phyloP scores from a whole-genome alignment of 1,140 invertebrate species.

The Hyles vespertilio region DNA sequence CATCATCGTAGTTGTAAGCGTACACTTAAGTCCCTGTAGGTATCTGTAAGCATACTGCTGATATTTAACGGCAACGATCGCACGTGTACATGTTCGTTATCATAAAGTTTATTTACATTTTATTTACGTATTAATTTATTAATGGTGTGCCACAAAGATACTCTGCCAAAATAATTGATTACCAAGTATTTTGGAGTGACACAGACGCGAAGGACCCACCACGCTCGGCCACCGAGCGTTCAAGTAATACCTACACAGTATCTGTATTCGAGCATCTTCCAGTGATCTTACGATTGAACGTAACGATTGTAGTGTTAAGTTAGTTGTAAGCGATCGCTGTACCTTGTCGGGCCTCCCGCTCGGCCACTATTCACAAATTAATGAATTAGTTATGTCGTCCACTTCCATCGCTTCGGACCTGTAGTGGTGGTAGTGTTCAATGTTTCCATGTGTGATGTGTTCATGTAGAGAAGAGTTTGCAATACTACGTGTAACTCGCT shows the following conservation, averaged over 20 bases:
- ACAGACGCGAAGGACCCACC: constrained; percentile 30
- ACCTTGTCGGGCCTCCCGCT: constrained; percentile 58
- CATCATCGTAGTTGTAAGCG: constrained; percentile 61
- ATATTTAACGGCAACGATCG: constrained; percentile 71
- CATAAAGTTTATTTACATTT: constrained; percentile 73
- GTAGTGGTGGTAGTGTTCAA: constrained; percentile 61
- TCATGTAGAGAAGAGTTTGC: constrained; percentile 60
- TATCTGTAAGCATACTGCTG: constrained; percentile 64
- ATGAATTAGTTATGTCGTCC: constrained; percentile 49
- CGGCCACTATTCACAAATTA: constrained; percentile 68
- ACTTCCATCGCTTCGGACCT: constrained; percentile 56
- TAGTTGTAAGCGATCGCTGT: constrained; percentile 67
- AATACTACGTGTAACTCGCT: constrained; percentile 37
- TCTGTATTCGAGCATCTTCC: constrained; percentile 69
- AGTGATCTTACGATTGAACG: constrained; percentile 66
- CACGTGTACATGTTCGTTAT: constrained; percentile 68
- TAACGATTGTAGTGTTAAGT: constrained; percentile 65
- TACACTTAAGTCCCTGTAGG: constrained; percentile 62
- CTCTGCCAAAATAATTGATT: constrained; percentile 76
- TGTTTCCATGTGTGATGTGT: constrained; percentile 68
- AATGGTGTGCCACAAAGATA: constrained; percentile 76
- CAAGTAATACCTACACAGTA: constrained; percentile 35
- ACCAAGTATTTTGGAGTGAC: constrained; percentile 38
- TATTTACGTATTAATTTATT: constrained; percentile 75
- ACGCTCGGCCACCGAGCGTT: constrained; percentile 19